Evolutionary conservation across 2,113 vertebrate species (phyloP).

Genomic region (Chaenocephalus aceratus): DNA sequence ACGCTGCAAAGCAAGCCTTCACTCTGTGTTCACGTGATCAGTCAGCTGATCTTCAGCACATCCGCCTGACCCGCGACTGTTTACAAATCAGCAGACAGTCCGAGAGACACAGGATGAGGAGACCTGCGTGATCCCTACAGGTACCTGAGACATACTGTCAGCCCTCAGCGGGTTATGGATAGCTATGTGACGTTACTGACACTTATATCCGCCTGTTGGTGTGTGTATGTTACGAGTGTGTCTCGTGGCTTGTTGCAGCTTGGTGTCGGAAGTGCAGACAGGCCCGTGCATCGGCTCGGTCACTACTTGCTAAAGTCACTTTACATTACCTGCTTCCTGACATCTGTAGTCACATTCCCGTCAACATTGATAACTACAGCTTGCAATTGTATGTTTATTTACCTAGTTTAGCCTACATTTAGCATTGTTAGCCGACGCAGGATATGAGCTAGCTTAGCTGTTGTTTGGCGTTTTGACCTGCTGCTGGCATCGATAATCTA

Average conservation of each 20-base stretch:
- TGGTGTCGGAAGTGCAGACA: slow-evolving; percentile 58
- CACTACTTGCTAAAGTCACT: slow-evolving; percentile 28
- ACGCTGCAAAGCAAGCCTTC: background rate
- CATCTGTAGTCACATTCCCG: background rate
- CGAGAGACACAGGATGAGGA: slow-evolving; percentile 55
- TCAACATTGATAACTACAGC: background rate
- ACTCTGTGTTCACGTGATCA: slow-evolving; percentile 63
- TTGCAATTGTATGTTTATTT: background rate
- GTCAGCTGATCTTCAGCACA: slow-evolving; percentile 74
- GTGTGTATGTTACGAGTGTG: background rate
- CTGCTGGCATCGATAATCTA: slow-evolving; percentile 11
- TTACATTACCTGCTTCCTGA: slow-evolving; percentile 12
- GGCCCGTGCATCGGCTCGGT: slow-evolving; percentile 46
- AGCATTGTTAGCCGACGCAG: background rate
- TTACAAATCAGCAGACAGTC: slow-evolving; percentile 73
- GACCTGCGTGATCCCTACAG: slow-evolving; percentile 63
- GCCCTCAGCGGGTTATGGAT: too few species aligned
- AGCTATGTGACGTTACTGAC: background rate
- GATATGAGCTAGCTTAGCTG: slow-evolving; percentile 14
- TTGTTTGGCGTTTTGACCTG: slow-evolving; percentile 10
- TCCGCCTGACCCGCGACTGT: slow-evolving; percentile 73
- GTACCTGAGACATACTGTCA: slow-evolving; percentile 36
- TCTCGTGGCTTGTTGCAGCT: background rate
- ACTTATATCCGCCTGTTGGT: too few species aligned
- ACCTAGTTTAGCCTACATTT: background rate